Conservation (phyloP, 1,140 invertebrate genomes). For the Drosophila melanica region DNA sequence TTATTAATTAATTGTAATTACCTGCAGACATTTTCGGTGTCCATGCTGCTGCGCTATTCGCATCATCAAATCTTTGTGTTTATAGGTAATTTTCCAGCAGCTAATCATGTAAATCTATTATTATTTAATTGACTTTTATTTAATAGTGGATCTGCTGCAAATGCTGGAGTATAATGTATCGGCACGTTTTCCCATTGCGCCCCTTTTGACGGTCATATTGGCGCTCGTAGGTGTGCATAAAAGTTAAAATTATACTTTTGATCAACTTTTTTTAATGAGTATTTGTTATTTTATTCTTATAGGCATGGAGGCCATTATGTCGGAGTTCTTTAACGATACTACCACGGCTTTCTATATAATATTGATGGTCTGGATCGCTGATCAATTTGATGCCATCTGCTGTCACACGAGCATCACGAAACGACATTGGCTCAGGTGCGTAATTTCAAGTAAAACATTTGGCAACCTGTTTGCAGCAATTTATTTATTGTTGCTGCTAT, state of each 20-base stretch:
- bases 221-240: conserved; percentile 96
- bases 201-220: conserved; percentile 97
- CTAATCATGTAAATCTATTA: neutral
- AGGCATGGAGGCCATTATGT: conserved; percentile 99
- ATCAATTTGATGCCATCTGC: conserved; percentile 99
- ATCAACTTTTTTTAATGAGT: neutral
- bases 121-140: conserved; percentile 26
- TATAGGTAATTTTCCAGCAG: conserved; percentile 91
- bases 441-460: conserved; percentile 31
- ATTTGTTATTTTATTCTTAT: conserved; percentile 33
- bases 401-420: conserved; percentile 98
- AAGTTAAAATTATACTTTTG: neutral
- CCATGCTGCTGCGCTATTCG: conserved; percentile 98
- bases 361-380: conserved; percentile 99
- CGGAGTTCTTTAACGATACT: conserved; percentile 99
- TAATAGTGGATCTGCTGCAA: conserved; percentile 96
- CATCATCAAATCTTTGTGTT: conserved; percentile 99
- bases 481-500: conserved; percentile 1
- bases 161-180: conserved; percentile 98
- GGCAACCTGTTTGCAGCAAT: neutral
- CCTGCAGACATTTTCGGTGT: conserved; percentile 97
- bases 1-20: conserved; percentile 32
- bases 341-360: conserved; percentile 99
- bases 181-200: conserved; percentile 97
- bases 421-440: conserved; percentile 97